Evolutionary conservation across 2,888 invertebrate genomes (phyloP).

Genomic region (Macrophya annulata): DNA sequence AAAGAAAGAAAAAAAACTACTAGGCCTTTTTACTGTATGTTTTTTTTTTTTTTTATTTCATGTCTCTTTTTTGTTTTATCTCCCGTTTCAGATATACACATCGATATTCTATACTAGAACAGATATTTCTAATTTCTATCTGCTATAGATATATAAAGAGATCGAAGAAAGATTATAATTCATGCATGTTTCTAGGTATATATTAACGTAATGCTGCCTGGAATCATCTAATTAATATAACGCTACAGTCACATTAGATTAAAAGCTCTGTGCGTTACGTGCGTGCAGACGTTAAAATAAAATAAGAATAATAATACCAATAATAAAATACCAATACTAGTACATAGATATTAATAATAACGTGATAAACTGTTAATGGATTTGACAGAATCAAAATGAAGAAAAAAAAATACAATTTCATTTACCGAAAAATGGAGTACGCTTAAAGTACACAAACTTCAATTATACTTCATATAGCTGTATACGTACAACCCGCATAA

Average conservation of each 20-base stretch:
- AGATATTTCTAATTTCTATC: not conserved
- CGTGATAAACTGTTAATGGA: not conserved
- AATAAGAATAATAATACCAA: not conserved
- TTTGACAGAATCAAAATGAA: not conserved
- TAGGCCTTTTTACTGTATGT: too few species aligned
- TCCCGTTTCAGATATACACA: not conserved
- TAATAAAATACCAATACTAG: not conserved
- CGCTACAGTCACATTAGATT: not conserved
- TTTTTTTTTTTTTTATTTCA: too few species aligned
- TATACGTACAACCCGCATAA: constrained; percentile 8
- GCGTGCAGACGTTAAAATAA: not conserved
- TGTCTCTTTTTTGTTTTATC: not conserved
- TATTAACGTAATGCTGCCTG: not conserved
- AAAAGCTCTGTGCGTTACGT: not conserved
- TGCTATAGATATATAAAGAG: not conserved
- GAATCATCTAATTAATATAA: not conserved
- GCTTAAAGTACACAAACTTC: not conserved
- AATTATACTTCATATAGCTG: not conserved
- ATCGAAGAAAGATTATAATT: not conserved
- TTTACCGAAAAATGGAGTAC: not conserved
- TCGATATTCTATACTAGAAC: not conserved
- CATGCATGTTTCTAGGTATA: not conserved
- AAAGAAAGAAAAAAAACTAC: not conserved
- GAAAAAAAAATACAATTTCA: not conserved
- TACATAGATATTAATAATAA: not conserved